Evolutionary conservation across 2,113 vertebrate species (phyloP), one percentile per base, ranked within the genome.

Genomic region (Apteryx owenii): DNA sequence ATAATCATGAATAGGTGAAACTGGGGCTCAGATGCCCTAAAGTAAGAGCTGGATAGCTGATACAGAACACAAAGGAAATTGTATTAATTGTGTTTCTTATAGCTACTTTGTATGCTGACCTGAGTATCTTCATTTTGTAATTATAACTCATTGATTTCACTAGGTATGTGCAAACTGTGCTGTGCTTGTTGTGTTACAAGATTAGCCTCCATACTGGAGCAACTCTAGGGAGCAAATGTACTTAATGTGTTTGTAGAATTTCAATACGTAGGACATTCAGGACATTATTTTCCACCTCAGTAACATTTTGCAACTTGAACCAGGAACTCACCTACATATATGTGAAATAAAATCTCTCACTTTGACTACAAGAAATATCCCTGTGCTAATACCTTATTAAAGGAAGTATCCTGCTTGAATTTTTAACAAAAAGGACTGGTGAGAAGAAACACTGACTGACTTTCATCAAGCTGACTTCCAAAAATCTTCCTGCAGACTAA

Each of bases 111-210:
- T 9, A 25, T 38, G 40, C 75, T 44, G 40, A 71, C 36, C 17
- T 81, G 46, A 5, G 7, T 79, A 33, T 62, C 65, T 33, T 90
- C 33, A 44, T 66, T 81, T 61, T 85, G 56, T 61, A 31, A 65
- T 38, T 64, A 33, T 31, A 78, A 36, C 17, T 77, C 44, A 7
- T 4, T 29, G 65, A 10, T 79, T 91, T 85, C 1, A 2, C 2
- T 1, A 70, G 29, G 17, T n/a, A 31, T 0, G 0, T 21, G 38
- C 36, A 40, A 71, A 0, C 25, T 69, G 31, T 71, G 62, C 51
- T 53, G 28, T 17, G 19, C 26, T 66, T 76, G 82, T 69, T 69
- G 65, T 1, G 0, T 72, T 36, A 78, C 26, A 72, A 89, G 85
- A 53, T 76, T 66, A 60, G 12, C 29, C 7, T 90, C 54, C 51